Conservation (phyloP, 2,888 invertebrate genomes). For the Cataglyphis albicans region DNA sequence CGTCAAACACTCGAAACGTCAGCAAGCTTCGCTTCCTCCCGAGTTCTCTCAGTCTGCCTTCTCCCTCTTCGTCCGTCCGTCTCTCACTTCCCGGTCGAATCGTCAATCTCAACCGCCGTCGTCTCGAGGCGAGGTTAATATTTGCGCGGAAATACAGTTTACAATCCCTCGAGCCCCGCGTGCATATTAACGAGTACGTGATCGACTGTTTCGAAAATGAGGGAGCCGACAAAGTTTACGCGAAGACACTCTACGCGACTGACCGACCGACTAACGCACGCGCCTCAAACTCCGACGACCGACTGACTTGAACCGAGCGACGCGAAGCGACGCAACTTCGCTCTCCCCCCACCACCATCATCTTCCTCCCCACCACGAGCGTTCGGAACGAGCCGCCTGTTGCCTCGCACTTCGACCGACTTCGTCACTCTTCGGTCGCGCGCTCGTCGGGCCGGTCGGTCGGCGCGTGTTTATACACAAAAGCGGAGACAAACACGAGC, state of each 20-base stretch:
- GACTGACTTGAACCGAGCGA: slow-evolving; percentile 70
- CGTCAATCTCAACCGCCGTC: background rate
- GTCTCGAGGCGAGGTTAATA: slow-evolving; percentile 18
- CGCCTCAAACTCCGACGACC: slow-evolving; percentile 75
- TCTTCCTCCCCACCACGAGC: background rate
- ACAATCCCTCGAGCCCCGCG: slow-evolving; percentile 24
- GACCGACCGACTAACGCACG: slow-evolving; percentile 15
- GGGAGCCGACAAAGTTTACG: background rate
- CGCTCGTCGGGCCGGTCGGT: slow-evolving; percentile 20
- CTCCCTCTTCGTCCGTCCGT: background rate
- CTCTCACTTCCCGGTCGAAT: background rate
- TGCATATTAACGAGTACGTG: background rate
- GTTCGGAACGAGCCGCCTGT: slow-evolving; percentile 79
- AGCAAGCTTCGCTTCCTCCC: slow-evolving; percentile 25
- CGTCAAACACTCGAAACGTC: slow-evolving; percentile 62
- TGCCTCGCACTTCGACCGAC: slow-evolving; percentile 75
- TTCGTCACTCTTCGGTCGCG: slow-evolving; percentile 59
- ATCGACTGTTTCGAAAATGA: background rate
- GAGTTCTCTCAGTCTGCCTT: background rate
- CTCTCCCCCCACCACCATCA: slow-evolving; percentile 37
- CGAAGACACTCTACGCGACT: background rate
- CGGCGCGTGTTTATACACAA: slow-evolving; percentile 30
- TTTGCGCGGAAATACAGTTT: slow-evolving; percentile 19
- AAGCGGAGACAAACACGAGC: slow-evolving; percentile 19
- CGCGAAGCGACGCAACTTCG: slow-evolving; percentile 41